Conservation (phyloP, 2,113 vertebrate genomes). For the Plecturocebus donacophilus region DNA sequence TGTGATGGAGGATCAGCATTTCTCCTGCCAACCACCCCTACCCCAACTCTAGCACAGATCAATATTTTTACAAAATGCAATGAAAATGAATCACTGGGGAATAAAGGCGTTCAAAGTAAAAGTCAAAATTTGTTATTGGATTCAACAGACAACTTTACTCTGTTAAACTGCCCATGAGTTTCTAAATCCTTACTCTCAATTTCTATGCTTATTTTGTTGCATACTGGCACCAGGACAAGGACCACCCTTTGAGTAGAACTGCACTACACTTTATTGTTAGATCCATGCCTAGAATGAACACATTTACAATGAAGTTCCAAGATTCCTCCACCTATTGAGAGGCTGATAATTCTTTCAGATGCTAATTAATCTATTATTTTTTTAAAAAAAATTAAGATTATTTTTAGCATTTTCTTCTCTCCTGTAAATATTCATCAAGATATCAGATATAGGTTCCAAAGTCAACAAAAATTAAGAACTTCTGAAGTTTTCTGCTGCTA, state of each 20-base stretch:
- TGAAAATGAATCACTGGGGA: slow-evolving; percentile 21
- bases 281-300: not conserved
- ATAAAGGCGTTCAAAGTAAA: slow-evolving; percentile 5
- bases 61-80: not conserved
- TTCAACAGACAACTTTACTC: not conserved
- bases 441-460: not conserved
- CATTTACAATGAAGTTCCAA: not conserved
- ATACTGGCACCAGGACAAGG: not conserved
- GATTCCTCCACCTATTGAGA: not conserved
- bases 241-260: not conserved
- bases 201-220: not conserved
- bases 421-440: not conserved
- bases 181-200: not conserved
- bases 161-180: not conserved
- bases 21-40: no score
- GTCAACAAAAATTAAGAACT: not conserved
- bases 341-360: not conserved
- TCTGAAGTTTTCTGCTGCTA: not conserved
- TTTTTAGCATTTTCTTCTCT: slow-evolving; percentile 32
- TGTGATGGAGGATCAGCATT: not conserved
- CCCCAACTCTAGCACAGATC: not conserved
- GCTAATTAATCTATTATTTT: not conserved
- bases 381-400: not conserved
- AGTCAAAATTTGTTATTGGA: not conserved
- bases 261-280: not conserved